Evolutionary conservation across 2,113 vertebrate genomes (phyloP).

Genomic region (Tupaia tana): DNA sequence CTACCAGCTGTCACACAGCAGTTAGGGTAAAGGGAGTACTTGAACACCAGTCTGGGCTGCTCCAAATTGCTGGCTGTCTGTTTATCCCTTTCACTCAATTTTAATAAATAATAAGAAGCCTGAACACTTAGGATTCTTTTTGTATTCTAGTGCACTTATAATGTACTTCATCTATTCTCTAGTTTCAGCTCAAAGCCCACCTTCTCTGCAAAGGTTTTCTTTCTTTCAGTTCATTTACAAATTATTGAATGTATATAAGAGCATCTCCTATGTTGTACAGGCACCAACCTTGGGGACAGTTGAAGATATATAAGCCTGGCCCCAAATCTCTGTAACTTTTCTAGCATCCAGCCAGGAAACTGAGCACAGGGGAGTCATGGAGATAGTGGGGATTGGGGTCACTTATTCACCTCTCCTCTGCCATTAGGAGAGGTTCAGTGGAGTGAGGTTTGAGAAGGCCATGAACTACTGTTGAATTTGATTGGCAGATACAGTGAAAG

Average conservation of each 20-base stretch:
- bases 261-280: background rate
- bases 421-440: background rate
- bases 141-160: background rate
- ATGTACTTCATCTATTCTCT: background rate
- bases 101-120: background rate
- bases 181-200: background rate
- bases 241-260: background rate
- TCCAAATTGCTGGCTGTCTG: background rate
- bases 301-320: background rate
- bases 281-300: background rate
- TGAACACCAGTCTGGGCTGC: background rate
- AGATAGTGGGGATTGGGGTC: background rate
- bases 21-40: background rate
- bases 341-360: background rate
- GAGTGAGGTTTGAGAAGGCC: background rate
- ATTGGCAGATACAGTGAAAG: background rate
- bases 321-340: background rate
- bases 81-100: background rate
- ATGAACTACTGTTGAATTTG: background rate
- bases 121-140: background rate
- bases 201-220: background rate
- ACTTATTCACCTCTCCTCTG: background rate
- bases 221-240: conserved; percentile 32
- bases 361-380: background rate
- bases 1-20: background rate